A percentile compares a stretch with the other conserved stretches of the same genome.
These are phyloP conservation scores for Montipora cactus DNA, from an alignment of 64 coral and sea anemone species.

Conservation along the genomic window DNA sequence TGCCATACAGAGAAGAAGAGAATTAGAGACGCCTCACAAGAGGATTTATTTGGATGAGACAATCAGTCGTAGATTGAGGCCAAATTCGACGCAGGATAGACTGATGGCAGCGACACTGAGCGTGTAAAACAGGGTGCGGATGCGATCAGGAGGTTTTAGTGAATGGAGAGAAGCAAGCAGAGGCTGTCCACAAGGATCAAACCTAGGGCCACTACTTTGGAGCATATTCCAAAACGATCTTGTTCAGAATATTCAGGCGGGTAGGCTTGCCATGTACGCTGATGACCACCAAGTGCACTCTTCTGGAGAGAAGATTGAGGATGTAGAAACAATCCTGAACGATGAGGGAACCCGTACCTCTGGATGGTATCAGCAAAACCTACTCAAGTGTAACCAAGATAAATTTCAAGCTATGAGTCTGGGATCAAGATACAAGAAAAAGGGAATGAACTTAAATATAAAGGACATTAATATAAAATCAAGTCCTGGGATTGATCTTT, in stretches of 20 bases:
- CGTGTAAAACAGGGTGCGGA: not conserved
- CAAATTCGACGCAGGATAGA: too few relatives aligned
- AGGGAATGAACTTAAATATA: too few relatives aligned
- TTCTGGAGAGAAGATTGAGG: not conserved
- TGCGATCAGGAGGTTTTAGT: not conserved
- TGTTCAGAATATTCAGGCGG: not conserved
- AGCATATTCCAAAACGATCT: not conserved
- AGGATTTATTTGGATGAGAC: too few relatives aligned
- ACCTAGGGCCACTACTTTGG: not conserved
- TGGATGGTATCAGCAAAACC: not conserved
- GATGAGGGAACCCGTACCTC: not conserved
- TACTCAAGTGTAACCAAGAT: not conserved
- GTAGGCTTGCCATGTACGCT: not conserved
- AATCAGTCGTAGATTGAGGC: too few relatives aligned
- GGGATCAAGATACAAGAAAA: too few relatives aligned
- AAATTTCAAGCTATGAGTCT: too few relatives aligned
- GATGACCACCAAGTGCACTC: not conserved
- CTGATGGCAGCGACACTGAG: too few relatives aligned
- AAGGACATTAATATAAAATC: too few relatives aligned
- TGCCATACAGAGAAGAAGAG: too few relatives aligned
- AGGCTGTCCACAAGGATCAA: constrained; percentile 26
- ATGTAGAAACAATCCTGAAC: constrained; percentile 9
- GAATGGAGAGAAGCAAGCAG: constrained; percentile 33
- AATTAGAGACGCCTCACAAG: too few relatives aligned
- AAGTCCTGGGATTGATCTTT: too few relatives aligned